These are phyloP conservation scores for Eubasilissa splendida DNA, from an alignment of 2,888 invertebrate genomes.

Conservation along the genomic window DNA sequence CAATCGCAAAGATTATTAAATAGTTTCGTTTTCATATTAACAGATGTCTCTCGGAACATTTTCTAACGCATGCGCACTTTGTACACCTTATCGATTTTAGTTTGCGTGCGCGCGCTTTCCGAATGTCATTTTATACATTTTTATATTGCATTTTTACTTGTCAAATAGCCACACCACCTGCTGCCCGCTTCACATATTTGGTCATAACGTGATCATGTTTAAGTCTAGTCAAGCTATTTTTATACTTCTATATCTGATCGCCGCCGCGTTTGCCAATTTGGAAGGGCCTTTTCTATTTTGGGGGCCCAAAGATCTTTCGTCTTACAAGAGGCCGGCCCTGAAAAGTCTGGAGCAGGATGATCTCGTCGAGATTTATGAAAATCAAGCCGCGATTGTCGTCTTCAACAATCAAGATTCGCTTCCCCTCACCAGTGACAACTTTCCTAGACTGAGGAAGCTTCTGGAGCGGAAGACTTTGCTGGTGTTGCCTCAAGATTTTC, in stretches of 20 bases:
- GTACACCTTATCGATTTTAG: background rate
- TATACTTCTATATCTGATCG: background rate
- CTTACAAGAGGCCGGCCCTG: slow-evolving; percentile 70
- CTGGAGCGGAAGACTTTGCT: slow-evolving; percentile 70
- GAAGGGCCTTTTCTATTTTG: slow-evolving; percentile 77
- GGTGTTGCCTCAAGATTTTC: slow-evolving; percentile 73
- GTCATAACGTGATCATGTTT: background rate
- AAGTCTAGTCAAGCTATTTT: slow-evolving; percentile 1
- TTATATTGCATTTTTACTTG: background rate
- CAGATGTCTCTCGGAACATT: background rate
- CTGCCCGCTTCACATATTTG: background rate
- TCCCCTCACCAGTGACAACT: slow-evolving; percentile 71
- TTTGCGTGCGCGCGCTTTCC: background rate
- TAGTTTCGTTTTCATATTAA: background rate
- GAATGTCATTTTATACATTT: background rate
- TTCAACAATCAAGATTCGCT: slow-evolving; percentile 73
- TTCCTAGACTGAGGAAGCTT: slow-evolving; percentile 73
- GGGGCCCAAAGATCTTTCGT: slow-evolving; percentile 71
- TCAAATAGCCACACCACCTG: background rate
- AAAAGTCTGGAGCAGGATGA: slow-evolving; percentile 72
- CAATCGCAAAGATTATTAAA: too few species aligned
- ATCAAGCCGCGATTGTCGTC: slow-evolving; percentile 74
- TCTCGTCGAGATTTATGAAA: slow-evolving; percentile 73
- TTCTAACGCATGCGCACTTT: background rate
- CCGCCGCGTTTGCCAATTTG: slow-evolving; percentile 65